Conservation (phyloP, 2,888 invertebrate species). For the Metacarcinus magister region DNA sequence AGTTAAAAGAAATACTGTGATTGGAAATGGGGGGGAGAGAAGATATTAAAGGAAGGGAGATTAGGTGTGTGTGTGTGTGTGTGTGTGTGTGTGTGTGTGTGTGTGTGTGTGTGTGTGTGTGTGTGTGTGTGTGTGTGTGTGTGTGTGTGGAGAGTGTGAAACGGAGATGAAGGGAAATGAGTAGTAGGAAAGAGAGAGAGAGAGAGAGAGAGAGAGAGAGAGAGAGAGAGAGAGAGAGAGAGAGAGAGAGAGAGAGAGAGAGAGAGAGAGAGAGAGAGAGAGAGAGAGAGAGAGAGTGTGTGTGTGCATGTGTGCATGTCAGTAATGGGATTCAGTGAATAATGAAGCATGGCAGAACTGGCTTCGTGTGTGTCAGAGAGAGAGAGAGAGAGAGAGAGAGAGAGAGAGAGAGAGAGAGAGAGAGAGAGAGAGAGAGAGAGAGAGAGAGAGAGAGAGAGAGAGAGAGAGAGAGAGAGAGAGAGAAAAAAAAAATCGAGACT, state of each 20-base stretch:
- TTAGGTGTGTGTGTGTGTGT: background rate
- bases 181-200: background rate
- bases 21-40: conserved; percentile 4
- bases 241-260: conserved; percentile 44
- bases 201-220: conserved; percentile 30
- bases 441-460: conserved; percentile 49
- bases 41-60: conserved; percentile 26
- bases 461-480: background rate
- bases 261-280: conserved; percentile 42
- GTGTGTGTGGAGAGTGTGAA: background rate
- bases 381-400: background rate
- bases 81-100: no score
- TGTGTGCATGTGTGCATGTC: background rate
- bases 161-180: conserved; percentile 41
- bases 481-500: background rate
- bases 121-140: no score
- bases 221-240: conserved; percentile 40
- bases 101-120: no score
- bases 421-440: background rate
- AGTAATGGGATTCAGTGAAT: conserved; percentile 11
- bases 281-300: conserved; percentile 35
- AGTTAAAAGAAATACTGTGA: conserved; percentile 4
- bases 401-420: conserved; percentile 11
- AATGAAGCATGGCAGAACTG: background rate
- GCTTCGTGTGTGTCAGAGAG: background rate